phyloP scores from a whole-genome alignment of 1,140 invertebrate species.

The Lutraria rhynchaena region DNA sequence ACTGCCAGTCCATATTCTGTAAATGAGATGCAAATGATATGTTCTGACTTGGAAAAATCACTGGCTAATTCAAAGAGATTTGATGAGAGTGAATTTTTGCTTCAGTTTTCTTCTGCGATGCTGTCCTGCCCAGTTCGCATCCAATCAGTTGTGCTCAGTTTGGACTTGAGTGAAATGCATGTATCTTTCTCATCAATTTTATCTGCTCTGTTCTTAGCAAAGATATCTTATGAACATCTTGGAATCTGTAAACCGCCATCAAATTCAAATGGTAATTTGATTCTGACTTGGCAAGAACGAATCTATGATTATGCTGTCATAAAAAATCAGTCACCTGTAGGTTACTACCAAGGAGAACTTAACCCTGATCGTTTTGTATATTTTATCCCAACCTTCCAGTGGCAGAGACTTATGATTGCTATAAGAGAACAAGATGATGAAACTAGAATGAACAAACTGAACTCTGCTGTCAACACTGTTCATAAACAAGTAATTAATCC shows the following conservation, averaged over 20 bases:
- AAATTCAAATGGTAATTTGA: constrained; percentile 45
- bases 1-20: constrained; percentile 60
- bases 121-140: constrained; percentile 62
- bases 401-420: constrained; percentile 74
- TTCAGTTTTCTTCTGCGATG: constrained; percentile 66
- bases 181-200: constrained; percentile 63
- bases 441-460: constrained; percentile 57
- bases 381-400: constrained; percentile 72
- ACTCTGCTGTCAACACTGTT: constrained; percentile 56
- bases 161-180: constrained; percentile 62
- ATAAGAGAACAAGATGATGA: constrained; percentile 67
- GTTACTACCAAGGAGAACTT: constrained; percentile 60
- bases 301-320: constrained; percentile 67
- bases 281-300: constrained; percentile 70
- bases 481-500: constrained; percentile 63
- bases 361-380: constrained; percentile 72
- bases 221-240: constrained; percentile 53
- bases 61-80: constrained; percentile 52
- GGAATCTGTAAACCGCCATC: constrained; percentile 51
- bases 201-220: constrained; percentile 54
- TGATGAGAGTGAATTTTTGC: constrained; percentile 48
- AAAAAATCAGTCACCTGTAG: constrained; percentile 6
- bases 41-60: constrained; percentile 50
- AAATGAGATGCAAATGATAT: constrained; percentile 65
- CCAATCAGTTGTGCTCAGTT: constrained; percentile 66